A percentile compares a stretch with the other conserved stretches of the same genome.
These are phyloP conservation scores for Clamator glandarius DNA, from an alignment of 2,797 vertebrate genomes.

Conservation along the genomic window DNA sequence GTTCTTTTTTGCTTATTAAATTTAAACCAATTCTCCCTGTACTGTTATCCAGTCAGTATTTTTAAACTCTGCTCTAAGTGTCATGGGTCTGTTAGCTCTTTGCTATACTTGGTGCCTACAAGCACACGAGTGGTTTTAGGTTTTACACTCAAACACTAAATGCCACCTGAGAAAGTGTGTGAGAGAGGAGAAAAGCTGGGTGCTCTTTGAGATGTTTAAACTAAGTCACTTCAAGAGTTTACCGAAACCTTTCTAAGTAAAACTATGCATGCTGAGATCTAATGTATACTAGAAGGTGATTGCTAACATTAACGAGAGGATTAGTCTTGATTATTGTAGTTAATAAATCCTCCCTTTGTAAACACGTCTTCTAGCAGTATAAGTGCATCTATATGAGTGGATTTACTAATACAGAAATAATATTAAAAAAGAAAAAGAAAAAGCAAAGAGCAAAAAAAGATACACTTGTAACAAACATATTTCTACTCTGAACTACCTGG, in stretches of 20 bases:
- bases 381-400: not conserved
- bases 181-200: not conserved
- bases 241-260: not conserved
- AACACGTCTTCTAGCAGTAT: not conserved
- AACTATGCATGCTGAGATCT: not conserved
- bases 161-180: not conserved
- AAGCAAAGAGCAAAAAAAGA: not conserved
- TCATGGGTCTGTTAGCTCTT: not conserved
- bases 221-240: not conserved
- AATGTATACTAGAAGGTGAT: not conserved
- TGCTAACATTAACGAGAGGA: not conserved
- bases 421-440: not conserved
- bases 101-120: not conserved
- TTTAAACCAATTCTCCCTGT: slow-evolving; percentile 22
- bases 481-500: not conserved
- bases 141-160: not conserved
- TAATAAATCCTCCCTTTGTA: not conserved
- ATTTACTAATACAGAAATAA: not conserved
- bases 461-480: not conserved
- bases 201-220: not conserved
- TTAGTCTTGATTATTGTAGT: not conserved
- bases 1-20: slow-evolving; percentile 38
- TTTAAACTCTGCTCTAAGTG: not conserved
- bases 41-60: not conserved
- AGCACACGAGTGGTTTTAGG: not conserved